These are phyloP conservation scores for Drosophila sp. DNA, from an alignment of 1,140 invertebrate species.

Conservation along the genomic window DNA sequence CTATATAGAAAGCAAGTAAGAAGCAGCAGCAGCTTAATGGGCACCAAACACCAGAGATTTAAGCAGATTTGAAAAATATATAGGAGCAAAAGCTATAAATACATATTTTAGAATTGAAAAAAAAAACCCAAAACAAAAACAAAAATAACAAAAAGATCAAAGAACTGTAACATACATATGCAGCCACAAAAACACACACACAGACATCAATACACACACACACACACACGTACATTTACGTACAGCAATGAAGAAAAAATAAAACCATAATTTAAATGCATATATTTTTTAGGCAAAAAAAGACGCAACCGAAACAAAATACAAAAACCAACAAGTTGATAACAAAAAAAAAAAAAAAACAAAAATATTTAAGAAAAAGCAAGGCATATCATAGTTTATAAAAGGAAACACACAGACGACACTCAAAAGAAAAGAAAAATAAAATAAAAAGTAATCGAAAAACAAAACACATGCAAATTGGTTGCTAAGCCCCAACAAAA, in stretches of 20 bases:
- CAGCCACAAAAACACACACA: conserved; percentile 1
- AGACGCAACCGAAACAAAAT: conserved; percentile 15
- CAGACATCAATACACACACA: conserved; percentile 38
- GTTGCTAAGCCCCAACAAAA: background rate
- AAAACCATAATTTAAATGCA: conserved; percentile 41
- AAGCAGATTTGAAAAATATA: conserved; percentile 27
- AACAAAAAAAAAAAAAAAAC: conserved; percentile 47
- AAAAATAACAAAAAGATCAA: conserved; percentile 6
- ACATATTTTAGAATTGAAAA: conserved; percentile 64
- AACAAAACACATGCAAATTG: conserved; percentile 19
- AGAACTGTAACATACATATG: conserved; percentile 25
- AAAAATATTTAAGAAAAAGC: conserved; percentile 78
- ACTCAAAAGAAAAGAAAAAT: conserved; percentile 18
- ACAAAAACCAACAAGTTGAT: conserved; percentile 34
- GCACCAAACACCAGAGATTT: conserved; percentile 62
- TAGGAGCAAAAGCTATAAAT: conserved; percentile 48
- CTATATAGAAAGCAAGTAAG: conserved; percentile 39
- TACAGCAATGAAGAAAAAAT: conserved; percentile 25
- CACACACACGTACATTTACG: conserved; percentile 19
- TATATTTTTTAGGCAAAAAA: conserved; percentile 70
- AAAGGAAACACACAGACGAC: conserved; percentile 45
- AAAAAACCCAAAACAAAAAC: background rate
- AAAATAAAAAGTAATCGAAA: conserved; percentile 24
- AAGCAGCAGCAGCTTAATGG: conserved; percentile 61
- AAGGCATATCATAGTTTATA: conserved; percentile 81